These are phyloP conservation scores for Cynodonichthys magdalenae DNA, from an alignment of 2,797 vertebrate genomes.

Conservation along the genomic window DNA sequence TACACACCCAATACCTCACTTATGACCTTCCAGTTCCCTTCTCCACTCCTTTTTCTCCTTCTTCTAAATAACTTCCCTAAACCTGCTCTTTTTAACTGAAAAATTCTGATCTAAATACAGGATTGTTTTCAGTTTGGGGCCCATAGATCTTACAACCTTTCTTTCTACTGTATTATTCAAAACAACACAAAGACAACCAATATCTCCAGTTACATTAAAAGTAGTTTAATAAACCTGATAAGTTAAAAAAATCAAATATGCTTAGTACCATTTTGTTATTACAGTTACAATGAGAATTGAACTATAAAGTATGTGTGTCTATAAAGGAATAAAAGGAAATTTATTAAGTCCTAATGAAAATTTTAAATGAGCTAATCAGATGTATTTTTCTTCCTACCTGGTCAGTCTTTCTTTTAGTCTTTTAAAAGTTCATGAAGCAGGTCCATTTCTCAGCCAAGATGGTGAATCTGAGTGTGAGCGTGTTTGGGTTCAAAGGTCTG, in stretches of 20 bases:
- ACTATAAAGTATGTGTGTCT: not conserved
- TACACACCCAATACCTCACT: conserved; percentile 34
- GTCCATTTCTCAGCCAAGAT: conserved; percentile 24
- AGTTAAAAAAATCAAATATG: not conserved
- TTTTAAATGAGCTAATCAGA: no score
- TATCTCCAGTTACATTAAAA: not conserved
- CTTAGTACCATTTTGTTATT: no score
- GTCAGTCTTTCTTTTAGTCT: not conserved
- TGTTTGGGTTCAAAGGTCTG: conserved; percentile 48
- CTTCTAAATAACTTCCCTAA: not conserved
- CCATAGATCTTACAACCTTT: no score
- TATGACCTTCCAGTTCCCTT: conserved; percentile 8
- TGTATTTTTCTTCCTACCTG: conserved; percentile 49
- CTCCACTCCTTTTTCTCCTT: not conserved
- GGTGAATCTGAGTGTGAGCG: conserved; percentile 12
- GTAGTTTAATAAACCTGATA: not conserved
- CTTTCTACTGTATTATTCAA: not conserved
- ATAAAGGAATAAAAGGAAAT: no score
- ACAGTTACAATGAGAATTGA: no score
- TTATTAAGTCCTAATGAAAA: no score
- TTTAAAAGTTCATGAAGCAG: conserved; percentile 10
- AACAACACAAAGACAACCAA: not conserved
- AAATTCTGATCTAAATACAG: conserved; percentile 2
- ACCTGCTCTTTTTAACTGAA: not conserved
- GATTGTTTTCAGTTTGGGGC: not conserved